Evolutionary conservation across 2,797 vertebrate species (phyloP).

Genomic region (Danionella dracula): DNA sequence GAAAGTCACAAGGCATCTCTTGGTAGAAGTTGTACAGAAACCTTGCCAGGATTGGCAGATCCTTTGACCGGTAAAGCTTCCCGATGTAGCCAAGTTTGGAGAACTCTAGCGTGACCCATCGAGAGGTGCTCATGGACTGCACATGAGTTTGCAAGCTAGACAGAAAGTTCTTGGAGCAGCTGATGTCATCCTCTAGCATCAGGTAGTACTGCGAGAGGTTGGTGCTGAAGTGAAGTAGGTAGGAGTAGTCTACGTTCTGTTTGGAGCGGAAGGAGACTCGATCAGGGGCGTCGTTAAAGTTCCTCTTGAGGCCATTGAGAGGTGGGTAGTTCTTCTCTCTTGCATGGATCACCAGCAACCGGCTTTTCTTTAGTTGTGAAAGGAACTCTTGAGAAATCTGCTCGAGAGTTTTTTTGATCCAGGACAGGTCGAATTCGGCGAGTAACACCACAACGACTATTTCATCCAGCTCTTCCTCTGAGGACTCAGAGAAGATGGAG

Average conservation of each 20-base stretch:
- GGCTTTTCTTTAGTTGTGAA: slow-evolving; percentile 58
- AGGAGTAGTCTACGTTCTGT: slow-evolving; percentile 82
- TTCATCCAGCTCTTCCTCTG: slow-evolving; percentile 64
- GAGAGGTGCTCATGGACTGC: slow-evolving; percentile 49
- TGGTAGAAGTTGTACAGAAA: slow-evolving; percentile 86
- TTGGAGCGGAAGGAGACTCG: slow-evolving; percentile 77
- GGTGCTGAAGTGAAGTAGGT: slow-evolving; percentile 73
- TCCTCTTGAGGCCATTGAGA: slow-evolving; percentile 69
- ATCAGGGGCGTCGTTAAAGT: slow-evolving; percentile 63
- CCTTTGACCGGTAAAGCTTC: slow-evolving; percentile 75
- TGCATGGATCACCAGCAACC: slow-evolving; percentile 71
- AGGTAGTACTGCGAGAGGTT: slow-evolving; percentile 78
- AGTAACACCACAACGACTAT: slow-evolving; percentile 82
- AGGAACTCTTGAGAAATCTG: slow-evolving; percentile 52
- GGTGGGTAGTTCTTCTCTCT: slow-evolving; percentile 59
- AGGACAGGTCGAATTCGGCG: slow-evolving; percentile 61
- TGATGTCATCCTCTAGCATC: slow-evolving; percentile 80
- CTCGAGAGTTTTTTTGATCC: slow-evolving; percentile 55
- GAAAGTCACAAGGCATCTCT: slow-evolving; percentile 81
- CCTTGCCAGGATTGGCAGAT: slow-evolving; percentile 70
- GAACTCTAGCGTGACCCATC: slow-evolving; percentile 82
- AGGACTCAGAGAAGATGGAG: slow-evolving; percentile 76
- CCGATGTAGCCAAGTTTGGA: slow-evolving; percentile 82
- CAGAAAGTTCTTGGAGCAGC: slow-evolving; percentile 68
- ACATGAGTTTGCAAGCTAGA: slow-evolving; percentile 62